These are phyloP conservation scores for Himalopsyche kuldschensis DNA, from an alignment of 2,888 invertebrate genomes.

Conservation along the genomic window DNA sequence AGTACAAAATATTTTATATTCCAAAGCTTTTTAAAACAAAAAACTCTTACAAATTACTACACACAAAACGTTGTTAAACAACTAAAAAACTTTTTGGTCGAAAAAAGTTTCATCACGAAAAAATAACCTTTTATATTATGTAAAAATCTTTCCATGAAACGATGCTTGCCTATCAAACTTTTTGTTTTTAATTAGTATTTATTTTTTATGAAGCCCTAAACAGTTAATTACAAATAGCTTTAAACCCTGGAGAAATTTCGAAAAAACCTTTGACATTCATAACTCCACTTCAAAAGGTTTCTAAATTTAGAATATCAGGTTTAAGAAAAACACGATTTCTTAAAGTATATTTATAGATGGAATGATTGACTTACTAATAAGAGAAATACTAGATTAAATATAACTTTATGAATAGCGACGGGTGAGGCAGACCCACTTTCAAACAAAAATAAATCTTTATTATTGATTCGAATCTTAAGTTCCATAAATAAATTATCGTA, in stretches of 20 bases:
- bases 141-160: not conserved
- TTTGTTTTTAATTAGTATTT: constrained; percentile 18
- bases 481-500: too few species aligned
- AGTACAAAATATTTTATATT: not conserved
- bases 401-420: too few species aligned
- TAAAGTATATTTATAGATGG: too few species aligned
- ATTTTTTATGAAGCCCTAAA: constrained; percentile 22
- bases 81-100: not conserved
- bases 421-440: too few species aligned
- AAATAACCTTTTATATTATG: not conserved
- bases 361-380: too few species aligned
- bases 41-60: not conserved
- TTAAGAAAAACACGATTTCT: not conserved
- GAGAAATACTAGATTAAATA: too few species aligned
- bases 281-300: not conserved
- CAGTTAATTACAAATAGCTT: constrained; percentile 18
- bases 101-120: not conserved
- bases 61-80: not conserved
- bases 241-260: constrained; percentile 7
- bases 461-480: too few species aligned
- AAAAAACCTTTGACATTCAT: constrained; percentile 23
- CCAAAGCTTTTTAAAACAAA: not conserved
- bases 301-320: not conserved
- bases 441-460: too few species aligned
- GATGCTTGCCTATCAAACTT: not conserved